These are phyloP conservation scores for Chaetodon trifascialis DNA, from an alignment of 2,113 vertebrate species.

Conservation along the genomic window DNA sequence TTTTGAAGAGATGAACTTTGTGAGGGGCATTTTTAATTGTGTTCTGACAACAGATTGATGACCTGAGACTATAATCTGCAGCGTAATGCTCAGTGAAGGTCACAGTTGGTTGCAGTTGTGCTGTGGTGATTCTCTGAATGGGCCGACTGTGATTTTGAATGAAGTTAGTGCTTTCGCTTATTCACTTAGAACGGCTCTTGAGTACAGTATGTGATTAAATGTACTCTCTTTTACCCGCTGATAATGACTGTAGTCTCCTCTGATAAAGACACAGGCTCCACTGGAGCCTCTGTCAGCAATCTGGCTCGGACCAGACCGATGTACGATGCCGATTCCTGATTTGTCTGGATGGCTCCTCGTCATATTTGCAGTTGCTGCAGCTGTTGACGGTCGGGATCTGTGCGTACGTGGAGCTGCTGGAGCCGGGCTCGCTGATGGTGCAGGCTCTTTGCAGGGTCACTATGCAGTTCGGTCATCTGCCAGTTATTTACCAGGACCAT, in stretches of 20 bases:
- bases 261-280: not conserved
- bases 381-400: conserved; percentile 21
- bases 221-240: not conserved
- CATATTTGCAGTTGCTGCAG: conserved; percentile 26
- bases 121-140: not conserved
- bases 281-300: not conserved
- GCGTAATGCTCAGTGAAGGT: too few relatives aligned
- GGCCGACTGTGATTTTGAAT: too few relatives aligned
- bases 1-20: too few relatives aligned
- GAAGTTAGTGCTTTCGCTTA: too few relatives aligned
- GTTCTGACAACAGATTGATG: too few relatives aligned
- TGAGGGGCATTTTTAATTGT: too few relatives aligned
- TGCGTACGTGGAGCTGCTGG: conserved; percentile 6
- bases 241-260: not conserved
- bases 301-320: not conserved
- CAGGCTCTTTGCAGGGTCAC: conserved; percentile 25
- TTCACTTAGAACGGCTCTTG: not conserved
- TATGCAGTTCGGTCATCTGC: conserved; percentile 1
- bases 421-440: conserved; percentile 27
- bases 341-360: conserved; percentile 18
- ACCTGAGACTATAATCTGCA: too few relatives aligned
- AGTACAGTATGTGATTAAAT: not conserved
- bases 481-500: not conserved
- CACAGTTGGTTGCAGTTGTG: not conserved
- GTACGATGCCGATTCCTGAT: not conserved